A percentile compares a stretch with the other conserved stretches of the same genome.
Evolutionary conservation across 2,113 vertebrate species (phyloP).

Genomic region (Plectropomus leopardus): DNA sequence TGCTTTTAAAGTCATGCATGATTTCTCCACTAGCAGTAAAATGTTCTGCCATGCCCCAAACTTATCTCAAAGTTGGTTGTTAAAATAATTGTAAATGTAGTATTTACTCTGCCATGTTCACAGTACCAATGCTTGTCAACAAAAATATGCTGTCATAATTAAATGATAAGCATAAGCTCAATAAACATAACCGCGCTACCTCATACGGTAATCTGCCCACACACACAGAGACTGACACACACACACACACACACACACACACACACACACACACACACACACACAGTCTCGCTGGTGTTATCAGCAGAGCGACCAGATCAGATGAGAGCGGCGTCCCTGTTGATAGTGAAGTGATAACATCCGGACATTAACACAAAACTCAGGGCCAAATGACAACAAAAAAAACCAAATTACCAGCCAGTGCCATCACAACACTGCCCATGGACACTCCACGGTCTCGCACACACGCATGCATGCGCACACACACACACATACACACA

Average conservation of each 20-base stretch:
- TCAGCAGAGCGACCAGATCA: constrained; percentile 49
- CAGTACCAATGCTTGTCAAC: not conserved
- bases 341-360: constrained; percentile 63
- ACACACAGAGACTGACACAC: not conserved
- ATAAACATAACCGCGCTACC: not conserved
- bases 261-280: not conserved
- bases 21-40: no score
- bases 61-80: not conserved
- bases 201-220: not conserved
- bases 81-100: no score
- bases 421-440: constrained; percentile 67
- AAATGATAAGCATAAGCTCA: not conserved
- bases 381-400: constrained; percentile 56
- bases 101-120: not conserved
- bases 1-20: no score
- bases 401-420: constrained; percentile 38
- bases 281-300: not conserved
- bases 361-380: constrained; percentile 48
- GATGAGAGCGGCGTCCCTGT: constrained; percentile 51
- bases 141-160: not conserved
- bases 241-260: constrained; percentile 8
- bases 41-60: not conserved
- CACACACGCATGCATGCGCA: not conserved
- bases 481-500: not conserved
- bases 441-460: not conserved